A percentile compares a stretch with the other conserved stretches of the same genome.
These are phyloP conservation scores for Gastracanthus pulcherrimus DNA, from an alignment of 2,888 invertebrate genomes.

Conservation along the genomic window DNA sequence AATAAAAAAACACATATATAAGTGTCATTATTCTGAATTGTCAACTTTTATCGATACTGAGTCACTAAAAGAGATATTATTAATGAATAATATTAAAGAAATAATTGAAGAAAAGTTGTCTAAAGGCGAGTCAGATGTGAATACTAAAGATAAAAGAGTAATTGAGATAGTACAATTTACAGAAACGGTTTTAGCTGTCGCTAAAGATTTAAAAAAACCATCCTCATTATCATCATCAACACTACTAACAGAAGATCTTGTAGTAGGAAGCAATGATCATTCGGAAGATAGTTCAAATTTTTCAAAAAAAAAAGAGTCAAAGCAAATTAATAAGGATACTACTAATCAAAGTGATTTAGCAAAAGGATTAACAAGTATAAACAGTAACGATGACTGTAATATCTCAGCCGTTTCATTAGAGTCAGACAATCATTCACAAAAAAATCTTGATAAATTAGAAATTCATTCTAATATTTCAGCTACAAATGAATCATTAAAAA, in stretches of 20 bases:
- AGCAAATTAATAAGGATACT: not conserved
- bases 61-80: constrained; percentile 46
- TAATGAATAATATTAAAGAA: constrained; percentile 10
- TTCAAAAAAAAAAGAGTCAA: no score
- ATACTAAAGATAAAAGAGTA: not conserved
- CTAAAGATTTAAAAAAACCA: not conserved
- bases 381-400: no score
- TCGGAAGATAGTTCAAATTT: no score
- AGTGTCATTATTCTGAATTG: constrained; percentile 61
- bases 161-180: not conserved
- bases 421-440: not conserved
- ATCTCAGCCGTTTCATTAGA: no score
- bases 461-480: no score
- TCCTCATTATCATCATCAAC: not conserved
- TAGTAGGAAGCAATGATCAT: not conserved
- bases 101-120: not conserved
- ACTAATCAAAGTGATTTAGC: not conserved
- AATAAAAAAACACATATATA: constrained; percentile 65
- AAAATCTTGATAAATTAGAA: no score
- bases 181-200: not conserved
- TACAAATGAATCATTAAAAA: no score
- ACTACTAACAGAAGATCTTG: not conserved
- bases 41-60: constrained; percentile 60
- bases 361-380: no score
- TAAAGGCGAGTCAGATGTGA: not conserved